Conservation (phyloP, 2,113 vertebrate genomes). For the Coptodon bakossiorum region DNA sequence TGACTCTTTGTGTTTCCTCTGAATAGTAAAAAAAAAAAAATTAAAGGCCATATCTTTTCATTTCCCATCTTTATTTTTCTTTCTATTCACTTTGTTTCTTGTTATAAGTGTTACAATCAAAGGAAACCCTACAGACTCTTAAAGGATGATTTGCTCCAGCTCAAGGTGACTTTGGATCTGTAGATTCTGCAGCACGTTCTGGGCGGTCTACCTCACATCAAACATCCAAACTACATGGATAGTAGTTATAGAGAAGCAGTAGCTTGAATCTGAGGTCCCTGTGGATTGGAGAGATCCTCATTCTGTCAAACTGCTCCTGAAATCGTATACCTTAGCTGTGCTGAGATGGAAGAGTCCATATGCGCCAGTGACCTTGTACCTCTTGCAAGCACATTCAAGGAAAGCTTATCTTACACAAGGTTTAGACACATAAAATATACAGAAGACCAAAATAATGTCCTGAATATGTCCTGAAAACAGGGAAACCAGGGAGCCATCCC, state of each 20-base stretch:
- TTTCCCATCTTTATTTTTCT: not conserved
- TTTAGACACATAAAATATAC: not conserved
- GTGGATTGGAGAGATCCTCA: slow-evolving; percentile 16
- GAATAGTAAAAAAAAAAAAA: not conserved
- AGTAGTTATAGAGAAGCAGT: not conserved
- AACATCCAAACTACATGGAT: not conserved
- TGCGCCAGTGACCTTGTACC: not conserved
- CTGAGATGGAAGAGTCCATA: not conserved
- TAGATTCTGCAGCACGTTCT: not conserved
- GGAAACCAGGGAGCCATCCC: not conserved
- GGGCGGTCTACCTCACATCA: not conserved
- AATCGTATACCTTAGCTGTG: not conserved
- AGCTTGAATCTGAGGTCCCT: not conserved
- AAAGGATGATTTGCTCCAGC: not conserved
- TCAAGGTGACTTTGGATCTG: not conserved
- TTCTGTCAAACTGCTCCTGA: slow-evolving; percentile 32
- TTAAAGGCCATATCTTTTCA: not conserved
- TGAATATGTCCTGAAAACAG: not conserved
- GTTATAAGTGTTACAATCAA: not conserved
- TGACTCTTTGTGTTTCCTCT: not conserved
- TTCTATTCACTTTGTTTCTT: not conserved
- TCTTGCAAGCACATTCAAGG: not conserved
- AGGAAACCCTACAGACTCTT: not conserved
- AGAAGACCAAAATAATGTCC: fast-evolving
- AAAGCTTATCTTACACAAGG: not conserved